A percentile compares a stretch with the other conserved stretches of the same genome.
Conservation (phyloP, 2,888 invertebrate species). For the Eledona agricola region DNA sequence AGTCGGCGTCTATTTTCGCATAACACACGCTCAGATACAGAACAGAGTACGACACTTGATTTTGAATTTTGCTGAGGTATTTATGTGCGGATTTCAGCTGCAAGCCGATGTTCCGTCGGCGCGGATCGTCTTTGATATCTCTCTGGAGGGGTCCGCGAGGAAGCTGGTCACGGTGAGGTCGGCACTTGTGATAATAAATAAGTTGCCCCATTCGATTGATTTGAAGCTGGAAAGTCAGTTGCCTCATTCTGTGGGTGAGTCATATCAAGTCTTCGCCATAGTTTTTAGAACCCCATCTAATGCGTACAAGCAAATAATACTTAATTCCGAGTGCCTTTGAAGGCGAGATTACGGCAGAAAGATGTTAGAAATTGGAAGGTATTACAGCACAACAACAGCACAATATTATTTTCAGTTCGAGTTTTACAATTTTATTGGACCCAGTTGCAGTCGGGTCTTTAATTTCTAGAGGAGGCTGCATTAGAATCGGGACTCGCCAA, state of each 20-base stretch:
- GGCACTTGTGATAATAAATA: slow-evolving; percentile 83
- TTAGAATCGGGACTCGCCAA: no score
- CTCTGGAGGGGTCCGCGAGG: slow-evolving; percentile 91
- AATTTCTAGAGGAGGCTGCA: no score
- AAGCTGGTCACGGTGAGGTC: slow-evolving; percentile 94
- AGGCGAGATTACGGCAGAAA: no score
- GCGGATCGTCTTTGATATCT: slow-evolving; percentile 90
- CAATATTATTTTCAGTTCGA: no score
- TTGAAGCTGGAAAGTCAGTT: slow-evolving; percentile 73
- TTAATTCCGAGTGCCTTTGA: no score
- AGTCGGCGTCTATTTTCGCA: slow-evolving; percentile 93
- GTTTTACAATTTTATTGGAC: no score
- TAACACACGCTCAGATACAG: slow-evolving; percentile 64
- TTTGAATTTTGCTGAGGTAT: slow-evolving; percentile 2
- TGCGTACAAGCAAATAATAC: no score
- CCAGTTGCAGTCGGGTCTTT: no score
- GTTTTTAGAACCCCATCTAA: no score
- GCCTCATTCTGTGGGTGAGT: slow-evolving; percentile 61
- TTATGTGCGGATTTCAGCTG: slow-evolving; percentile 33
- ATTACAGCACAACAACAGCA: no score
- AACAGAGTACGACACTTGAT: slow-evolving; percentile 48
- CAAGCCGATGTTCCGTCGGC: slow-evolving; percentile 65
- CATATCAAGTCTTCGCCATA: no score
- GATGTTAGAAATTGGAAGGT: no score
- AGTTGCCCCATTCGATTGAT: slow-evolving; percentile 76